phyloP scores from a whole-genome alignment of 2,888 invertebrate genomes.

The Megastigmus dorsalis region DNA sequence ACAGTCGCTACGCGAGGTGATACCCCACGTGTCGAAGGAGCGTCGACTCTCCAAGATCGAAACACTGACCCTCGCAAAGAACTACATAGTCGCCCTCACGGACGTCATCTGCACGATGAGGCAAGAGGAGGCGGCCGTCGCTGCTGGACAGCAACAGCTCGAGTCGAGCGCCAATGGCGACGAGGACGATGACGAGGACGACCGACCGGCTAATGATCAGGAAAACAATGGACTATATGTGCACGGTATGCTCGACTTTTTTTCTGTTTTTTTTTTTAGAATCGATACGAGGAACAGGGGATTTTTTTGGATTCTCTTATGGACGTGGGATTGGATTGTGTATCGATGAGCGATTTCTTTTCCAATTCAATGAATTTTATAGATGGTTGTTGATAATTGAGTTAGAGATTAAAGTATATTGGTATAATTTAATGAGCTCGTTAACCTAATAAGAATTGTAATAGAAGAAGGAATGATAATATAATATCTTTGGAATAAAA shows the following conservation, averaged over 20 bases:
- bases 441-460: too few relatives aligned
- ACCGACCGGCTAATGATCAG: not conserved
- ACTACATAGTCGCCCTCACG: slow-evolving; percentile 92
- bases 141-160: slow-evolving; percentile 15
- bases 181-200: not conserved
- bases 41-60: slow-evolving; percentile 91
- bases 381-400: too few relatives aligned
- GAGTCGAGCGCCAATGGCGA: not conserved
- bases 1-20: slow-evolving; percentile 87
- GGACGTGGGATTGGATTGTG: too few relatives aligned
- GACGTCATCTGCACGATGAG: slow-evolving; percentile 88
- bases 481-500: too few relatives aligned
- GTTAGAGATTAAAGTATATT: too few relatives aligned
- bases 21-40: slow-evolving; percentile 90
- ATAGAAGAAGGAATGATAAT: too few relatives aligned
- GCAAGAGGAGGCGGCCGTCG: slow-evolving; percentile 22
- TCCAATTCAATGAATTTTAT: not conserved
- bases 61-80: slow-evolving; percentile 90
- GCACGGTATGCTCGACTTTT: not conserved
- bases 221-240: not conserved
- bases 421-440: too few relatives aligned
- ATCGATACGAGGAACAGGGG: too few relatives aligned
- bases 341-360: too few relatives aligned
- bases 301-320: too few relatives aligned
- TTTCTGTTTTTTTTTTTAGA: too few relatives aligned